Evolutionary conservation across 2,888 invertebrate genomes (phyloP), one percentile per base, ranked within the genome.

Genomic region (Tinea semifulvella): DNA sequence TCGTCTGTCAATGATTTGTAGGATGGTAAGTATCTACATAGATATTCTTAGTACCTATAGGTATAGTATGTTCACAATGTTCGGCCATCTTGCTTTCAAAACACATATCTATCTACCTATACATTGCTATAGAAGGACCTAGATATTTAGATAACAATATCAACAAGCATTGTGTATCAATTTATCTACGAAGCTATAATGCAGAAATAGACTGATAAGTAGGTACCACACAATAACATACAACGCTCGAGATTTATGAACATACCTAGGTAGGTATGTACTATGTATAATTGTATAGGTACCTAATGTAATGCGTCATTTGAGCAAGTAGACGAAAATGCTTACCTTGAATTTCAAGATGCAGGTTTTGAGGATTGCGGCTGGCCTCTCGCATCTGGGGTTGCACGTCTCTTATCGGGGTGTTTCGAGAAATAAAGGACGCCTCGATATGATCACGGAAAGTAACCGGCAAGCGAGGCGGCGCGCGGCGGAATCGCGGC

Each of bases 401-500:
- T 31, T 11, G 31, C 7, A 14, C 13, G 14, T 31, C 13, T 14
- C 14, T 31, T 31, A 6, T 31, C 13, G 14, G 31, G 31, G 31
- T 31, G 31, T 13, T 31, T 31, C 14, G 14, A 31, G 7, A 13
- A 31, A 31, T 27, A 13, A 31, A 31, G 31, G 36, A 16, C 36
- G 36, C 36, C 17, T 36, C 2, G n/a, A 16, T 14, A 10, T 36
- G 14, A 31, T 31, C 6, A n/a, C 36, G 36, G 36, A 36, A 36
- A 31, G 17, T 18, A 18, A 36, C 17, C 65, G 61, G 66, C 69
- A 70, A 65, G 65, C 62, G 70, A 76, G 75, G 65, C 75, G 74
- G 77, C 69, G 75, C 75, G 76, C 76, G 74, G 75, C 67, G 53
- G 76, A 77, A 69, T 79, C 73, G 73, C 69, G 72, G 66, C 80